Evolutionary conservation across 2,113 vertebrate species (phyloP).

Genomic region (Opisthocomus hoazin): DNA sequence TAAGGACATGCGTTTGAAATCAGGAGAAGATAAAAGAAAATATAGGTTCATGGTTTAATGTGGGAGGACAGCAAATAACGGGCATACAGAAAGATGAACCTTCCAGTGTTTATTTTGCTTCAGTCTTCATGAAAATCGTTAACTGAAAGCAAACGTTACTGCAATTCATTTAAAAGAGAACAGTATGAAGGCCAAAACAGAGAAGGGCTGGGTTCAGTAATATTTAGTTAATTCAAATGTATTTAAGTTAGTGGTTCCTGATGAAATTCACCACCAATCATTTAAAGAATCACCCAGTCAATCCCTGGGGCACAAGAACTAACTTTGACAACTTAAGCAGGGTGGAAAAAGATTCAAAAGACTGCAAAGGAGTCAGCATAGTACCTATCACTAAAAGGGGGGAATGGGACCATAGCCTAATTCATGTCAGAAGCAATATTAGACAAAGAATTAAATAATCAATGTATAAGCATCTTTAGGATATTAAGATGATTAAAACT

Average conservation of each 20-base stretch:
- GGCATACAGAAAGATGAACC: background rate
- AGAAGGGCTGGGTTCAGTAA: background rate
- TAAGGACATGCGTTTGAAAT: background rate
- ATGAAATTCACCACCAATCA: background rate
- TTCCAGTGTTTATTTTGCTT: background rate
- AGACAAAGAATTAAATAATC: background rate
- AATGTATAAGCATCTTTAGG: background rate
- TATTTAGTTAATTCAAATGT: background rate
- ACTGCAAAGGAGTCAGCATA: background rate
- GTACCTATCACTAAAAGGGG: background rate
- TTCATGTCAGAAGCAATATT: background rate
- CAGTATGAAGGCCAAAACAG: background rate
- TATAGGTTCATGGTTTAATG: background rate
- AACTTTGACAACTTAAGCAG: background rate
- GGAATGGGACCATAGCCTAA: background rate
- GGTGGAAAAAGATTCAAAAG: background rate
- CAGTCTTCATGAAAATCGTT: background rate
- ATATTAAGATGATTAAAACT: slow-evolving; percentile 10
- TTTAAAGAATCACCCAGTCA: background rate
- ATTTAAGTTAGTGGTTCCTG: background rate
- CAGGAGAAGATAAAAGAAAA: background rate
- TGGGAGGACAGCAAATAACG: background rate
- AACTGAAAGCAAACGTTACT: background rate
- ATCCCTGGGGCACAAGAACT: background rate
- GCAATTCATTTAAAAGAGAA: background rate